Evolutionary conservation across 2,888 invertebrate species (phyloP).

Genomic region (Pachydiplax longipennis): DNA sequence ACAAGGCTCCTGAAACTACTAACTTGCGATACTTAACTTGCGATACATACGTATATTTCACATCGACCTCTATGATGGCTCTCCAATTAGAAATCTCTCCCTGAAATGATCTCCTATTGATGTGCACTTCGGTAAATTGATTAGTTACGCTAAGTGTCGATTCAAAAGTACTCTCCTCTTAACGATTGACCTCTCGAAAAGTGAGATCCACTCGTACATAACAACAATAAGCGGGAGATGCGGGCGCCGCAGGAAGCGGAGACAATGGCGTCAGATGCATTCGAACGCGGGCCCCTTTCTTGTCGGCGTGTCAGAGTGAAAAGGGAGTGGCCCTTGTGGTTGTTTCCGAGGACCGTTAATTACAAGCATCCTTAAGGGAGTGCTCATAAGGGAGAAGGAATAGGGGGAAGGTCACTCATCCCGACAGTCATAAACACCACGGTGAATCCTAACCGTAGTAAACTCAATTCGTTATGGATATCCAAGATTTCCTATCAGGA

Average conservation of each 20-base stretch:
- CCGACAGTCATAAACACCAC: neutral
- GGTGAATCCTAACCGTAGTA: neutral
- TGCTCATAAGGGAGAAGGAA: neutral
- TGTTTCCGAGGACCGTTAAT: neutral
- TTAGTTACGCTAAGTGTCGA: neutral
- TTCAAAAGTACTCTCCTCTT: neutral
- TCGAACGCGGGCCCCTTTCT: neutral
- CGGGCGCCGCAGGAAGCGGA: neutral
- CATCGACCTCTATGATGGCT: too few species aligned
- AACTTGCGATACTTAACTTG: too few species aligned
- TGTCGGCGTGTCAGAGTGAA: neutral
- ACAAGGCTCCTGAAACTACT: too few species aligned
- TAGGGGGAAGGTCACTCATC: neutral
- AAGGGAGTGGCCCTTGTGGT: neutral
- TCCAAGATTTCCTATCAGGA: too few species aligned
- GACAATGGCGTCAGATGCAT: neutral
- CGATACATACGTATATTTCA: too few species aligned
- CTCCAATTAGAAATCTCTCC: neutral
- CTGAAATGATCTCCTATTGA: neutral
- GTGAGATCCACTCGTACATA: neutral
- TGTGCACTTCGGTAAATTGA: neutral
- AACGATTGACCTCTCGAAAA: neutral
- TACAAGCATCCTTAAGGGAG: neutral
- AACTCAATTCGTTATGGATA: too few species aligned
- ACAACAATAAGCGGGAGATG: neutral